phyloP scores from a whole-genome alignment of 2,797 vertebrate genomes.

The Periophthalmus magnuspinnatus region DNA sequence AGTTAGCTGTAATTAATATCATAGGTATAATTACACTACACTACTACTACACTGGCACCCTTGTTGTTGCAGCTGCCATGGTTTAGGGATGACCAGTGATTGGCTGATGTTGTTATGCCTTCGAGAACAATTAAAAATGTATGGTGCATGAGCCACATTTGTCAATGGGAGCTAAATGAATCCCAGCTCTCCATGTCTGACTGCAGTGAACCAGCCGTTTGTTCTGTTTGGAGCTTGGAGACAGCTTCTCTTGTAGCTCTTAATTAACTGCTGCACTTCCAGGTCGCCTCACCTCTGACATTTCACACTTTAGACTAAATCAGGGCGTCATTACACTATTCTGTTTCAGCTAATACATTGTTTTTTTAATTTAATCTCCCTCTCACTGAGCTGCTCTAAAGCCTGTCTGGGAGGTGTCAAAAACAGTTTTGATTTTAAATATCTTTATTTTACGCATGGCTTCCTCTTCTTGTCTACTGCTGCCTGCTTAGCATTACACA shows the following conservation, averaged over 20 bases:
- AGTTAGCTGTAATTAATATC: conserved; percentile 21
- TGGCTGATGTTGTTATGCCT: conserved; percentile 44
- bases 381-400: conserved; percentile 15
- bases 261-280: conserved; percentile 54
- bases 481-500: conserved; percentile 37
- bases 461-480: conserved; percentile 14
- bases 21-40: conserved; percentile 39
- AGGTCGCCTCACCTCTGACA: conserved; percentile 27
- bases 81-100: conserved; percentile 39
- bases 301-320: conserved; percentile 13
- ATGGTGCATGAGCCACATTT: conserved; percentile 41
- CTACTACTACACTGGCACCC: conserved; percentile 22
- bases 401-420: conserved; percentile 27
- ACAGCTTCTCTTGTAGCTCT: conserved; percentile 47
- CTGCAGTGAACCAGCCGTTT: conserved; percentile 43
- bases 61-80: conserved; percentile 19
- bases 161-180: conserved; percentile 46
- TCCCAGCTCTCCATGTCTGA: conserved; percentile 40
- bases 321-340: conserved; percentile 20
- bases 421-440: conserved; percentile 40
- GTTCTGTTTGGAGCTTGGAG: conserved; percentile 45
- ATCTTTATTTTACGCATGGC: conserved; percentile 39
- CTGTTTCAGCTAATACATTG: conserved; percentile 24
- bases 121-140: conserved; percentile 60
- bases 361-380: conserved; percentile 29